Base-by-base conservation (phyloP, 2,113 vertebrate species). In the Callopanchax toddi region DNA sequence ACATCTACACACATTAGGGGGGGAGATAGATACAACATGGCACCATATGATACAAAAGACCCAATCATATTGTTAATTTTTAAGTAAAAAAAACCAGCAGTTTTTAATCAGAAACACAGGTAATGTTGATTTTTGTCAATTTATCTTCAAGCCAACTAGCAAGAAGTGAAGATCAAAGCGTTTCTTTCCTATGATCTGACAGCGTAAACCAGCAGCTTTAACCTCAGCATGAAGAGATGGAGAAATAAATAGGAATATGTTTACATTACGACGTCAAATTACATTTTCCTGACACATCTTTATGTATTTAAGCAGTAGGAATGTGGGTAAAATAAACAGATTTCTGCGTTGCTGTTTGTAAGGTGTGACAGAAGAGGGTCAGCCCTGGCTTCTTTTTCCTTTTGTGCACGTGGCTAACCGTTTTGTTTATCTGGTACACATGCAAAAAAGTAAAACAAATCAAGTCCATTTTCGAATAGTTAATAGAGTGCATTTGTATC, bases 301-400 rank as follows among this genome's bases (percentile, higher is more conserved):
- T 15, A 23, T 43, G 37, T 21, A 17, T n/a, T 34, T 0, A 46
- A 53, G 36, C n/a, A 20, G 44, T 40, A 18, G 11, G 1, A 53
- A 20, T 39, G 22, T 45, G 26, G 17, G 42, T 16, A 51, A 64
- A 23, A 17, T 9, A 65, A 52, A 52, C 5, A 36, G 16, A 53
- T 51, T 64, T 10, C 32, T 10, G 11, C 8, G 5, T 13, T 43
- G 39, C 5, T 18, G 40, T 26, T 32, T 59, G 4, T 12, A 23
- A 42, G 56, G 26, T 45, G 43, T 26, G 15, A 6, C 2, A 32
- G 12, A 6, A 50, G 16, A 63, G 50, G 20, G 42, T 66, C 64
- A 74, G 49, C 36, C 52, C 46, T 48, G 22, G 39, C 18, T 51
- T 8, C 20, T 21, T 39, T 55, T 67, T 51, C 6, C 20, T 21